Evolutionary conservation across 2,888 invertebrate genomes (phyloP), one percentile per base, ranked within the genome.

Genomic region (Oegoconia quadripuncta): DNA sequence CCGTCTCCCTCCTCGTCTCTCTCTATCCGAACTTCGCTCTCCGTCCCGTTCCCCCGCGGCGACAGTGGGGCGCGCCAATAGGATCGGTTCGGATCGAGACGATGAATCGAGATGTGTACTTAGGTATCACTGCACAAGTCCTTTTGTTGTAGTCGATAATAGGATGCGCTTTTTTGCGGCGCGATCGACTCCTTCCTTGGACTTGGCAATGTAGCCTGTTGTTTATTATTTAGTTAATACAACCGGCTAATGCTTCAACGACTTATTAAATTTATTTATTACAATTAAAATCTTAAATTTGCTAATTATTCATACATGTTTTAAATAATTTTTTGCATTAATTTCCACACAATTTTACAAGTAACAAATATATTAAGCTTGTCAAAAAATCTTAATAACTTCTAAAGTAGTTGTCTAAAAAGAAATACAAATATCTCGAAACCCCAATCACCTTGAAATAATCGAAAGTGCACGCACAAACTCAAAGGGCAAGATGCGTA

Each of bases 41-140:
- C 61, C 69, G 58, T 84, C 86, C 60, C 78, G 57, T 51, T 86
- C 74, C 39, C 63, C 41, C 84, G 59, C 81, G 81, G 79, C 79
- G 84, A 78, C 86, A 80, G 86, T 77, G 83, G 84, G 83, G 82
- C 83, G 83, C 86, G 86, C 87, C 86, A 86, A 86, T 87, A 70
- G 82, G 81, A 83, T 86, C 82, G 80, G 81, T 72, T 83, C 82
- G 76, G 77, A 82, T 81, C 84, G 83, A 84, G 84, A 83, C 83
- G 84, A 83, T 84, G 87, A 84, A 87, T 87, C 86, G 86, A 87
- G 86, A 86, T 84, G 84, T 83, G 82, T 86, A 84, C 86, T 87
- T 87, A 86, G 87, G 86, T 86, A 87, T 83, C 84, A 83, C 77
- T 86, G 84, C 82, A 82, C 78, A 75, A 79, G 76, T 83, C 84